A percentile compares a stretch with the other conserved stretches of the same genome.
Evolutionary conservation across 2,888 invertebrate species (phyloP).

Genomic region (Mystacides longicornis): DNA sequence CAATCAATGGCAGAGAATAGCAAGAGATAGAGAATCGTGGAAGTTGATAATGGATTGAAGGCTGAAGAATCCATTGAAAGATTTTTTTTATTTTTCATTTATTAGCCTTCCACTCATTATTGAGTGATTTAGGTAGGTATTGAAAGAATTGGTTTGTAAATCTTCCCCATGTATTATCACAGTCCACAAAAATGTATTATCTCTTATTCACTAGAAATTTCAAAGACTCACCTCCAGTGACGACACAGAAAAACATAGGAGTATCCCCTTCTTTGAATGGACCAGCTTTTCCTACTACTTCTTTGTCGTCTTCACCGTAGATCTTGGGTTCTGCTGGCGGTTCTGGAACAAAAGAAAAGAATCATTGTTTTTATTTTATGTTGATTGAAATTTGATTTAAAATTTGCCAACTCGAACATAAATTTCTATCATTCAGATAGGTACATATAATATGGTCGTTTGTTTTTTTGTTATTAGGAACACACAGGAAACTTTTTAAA

Average conservation of each 20-base stretch:
- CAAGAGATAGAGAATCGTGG: no score
- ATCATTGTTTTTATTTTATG: background rate
- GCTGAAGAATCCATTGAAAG: no score
- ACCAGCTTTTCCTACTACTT: conserved; percentile 18
- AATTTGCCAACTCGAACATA: background rate
- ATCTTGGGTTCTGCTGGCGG: conserved; percentile 20
- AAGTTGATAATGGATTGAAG: no score
- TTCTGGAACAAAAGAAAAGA: conserved; percentile 15
- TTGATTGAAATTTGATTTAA: background rate
- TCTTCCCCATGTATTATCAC: background rate
- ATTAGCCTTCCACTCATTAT: no score
- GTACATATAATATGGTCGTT: no score
- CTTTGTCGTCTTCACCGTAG: conserved; percentile 20
- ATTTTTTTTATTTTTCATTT: no score
- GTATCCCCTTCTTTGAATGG: conserved; percentile 23
- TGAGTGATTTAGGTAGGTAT: no score
- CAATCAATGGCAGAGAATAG: no score
- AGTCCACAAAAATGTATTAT: background rate
- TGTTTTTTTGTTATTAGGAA: no score
- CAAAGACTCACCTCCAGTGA: conserved; percentile 20
- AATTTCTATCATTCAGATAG: background rate
- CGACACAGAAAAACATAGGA: conserved; percentile 21
- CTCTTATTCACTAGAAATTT: background rate
- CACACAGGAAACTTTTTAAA: no score
- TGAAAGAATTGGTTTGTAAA: no score